A percentile compares a stretch with the other conserved stretches of the same genome.
Conservation (phyloP, 1,140 invertebrate genomes). For the Penaeus indicus region DNA sequence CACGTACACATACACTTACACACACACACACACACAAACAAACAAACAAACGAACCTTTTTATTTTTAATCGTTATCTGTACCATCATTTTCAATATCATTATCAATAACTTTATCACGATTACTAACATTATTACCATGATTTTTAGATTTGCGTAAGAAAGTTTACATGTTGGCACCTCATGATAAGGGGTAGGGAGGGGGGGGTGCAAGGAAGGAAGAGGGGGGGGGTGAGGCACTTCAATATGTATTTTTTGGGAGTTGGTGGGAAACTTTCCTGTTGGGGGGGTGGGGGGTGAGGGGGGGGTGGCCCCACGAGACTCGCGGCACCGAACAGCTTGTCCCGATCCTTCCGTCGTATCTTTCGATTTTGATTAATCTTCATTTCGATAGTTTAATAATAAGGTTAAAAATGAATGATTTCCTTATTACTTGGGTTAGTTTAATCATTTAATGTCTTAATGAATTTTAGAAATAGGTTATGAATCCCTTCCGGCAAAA, state of each 20-base stretch:
- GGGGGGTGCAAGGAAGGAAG: not conserved
- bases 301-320: not conserved
- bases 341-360: slow-evolving; percentile 29
- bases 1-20: not conserved
- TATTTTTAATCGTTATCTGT: too few relatives aligned
- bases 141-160: not conserved
- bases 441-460: too few relatives aligned
- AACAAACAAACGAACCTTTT: too few relatives aligned
- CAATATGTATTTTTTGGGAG: slow-evolving; percentile 56
- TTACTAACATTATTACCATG: not conserved
- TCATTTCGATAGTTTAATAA: not conserved
- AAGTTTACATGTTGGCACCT: not conserved
- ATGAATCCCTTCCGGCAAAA: too few relatives aligned
- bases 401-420: not conserved
- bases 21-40: not conserved
- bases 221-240: slow-evolving; percentile 12
- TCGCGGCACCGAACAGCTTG: not conserved
- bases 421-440: too few relatives aligned
- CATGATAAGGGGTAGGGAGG: slow-evolving; percentile 12
- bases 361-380: not conserved
- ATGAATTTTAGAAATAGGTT: too few relatives aligned
- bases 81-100: not conserved
- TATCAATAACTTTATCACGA: not conserved
- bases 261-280: slow-evolving; percentile 48
- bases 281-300: slow-evolving; percentile 11